Percentiles rank a stretch among this genome's conserved stretches.
Evolutionary conservation across 2,888 invertebrate species (phyloP).

Genomic region (Mythimna albipuncta): DNA sequence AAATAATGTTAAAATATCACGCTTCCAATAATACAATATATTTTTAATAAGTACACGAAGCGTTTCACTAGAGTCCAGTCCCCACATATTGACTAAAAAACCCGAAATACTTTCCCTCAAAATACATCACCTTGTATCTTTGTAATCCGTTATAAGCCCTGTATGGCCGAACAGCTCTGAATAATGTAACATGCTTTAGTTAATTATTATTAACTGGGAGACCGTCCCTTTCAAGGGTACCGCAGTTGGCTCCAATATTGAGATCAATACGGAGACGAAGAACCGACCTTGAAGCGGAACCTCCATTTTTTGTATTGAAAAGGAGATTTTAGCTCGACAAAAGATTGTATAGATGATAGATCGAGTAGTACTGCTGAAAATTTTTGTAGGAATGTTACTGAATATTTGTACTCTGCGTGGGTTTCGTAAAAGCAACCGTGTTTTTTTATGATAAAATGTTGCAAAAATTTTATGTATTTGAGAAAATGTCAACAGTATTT

Average conservation of each 20-base stretch:
- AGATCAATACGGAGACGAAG: conserved; percentile 67
- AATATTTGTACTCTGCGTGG: conserved; percentile 14
- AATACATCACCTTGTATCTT: conserved; percentile 23
- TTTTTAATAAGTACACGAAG: no score
- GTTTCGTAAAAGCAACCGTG: neutral
- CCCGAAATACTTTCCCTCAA: neutral
- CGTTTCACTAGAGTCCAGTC: no score
- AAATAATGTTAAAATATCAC: no score
- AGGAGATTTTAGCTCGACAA: conserved; percentile 34
- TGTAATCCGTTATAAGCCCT: conserved; percentile 28
- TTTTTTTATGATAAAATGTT: neutral
- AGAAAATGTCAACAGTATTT: no score
- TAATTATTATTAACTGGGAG: conserved; percentile 52
- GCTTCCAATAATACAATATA: no score
- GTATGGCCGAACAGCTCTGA: conserved; percentile 19
- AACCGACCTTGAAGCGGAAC: conserved; percentile 60
- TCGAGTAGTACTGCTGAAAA: conserved; percentile 9
- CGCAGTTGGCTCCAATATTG: neutral
- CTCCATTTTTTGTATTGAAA: conserved; percentile 21
- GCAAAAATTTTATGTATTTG: neutral
- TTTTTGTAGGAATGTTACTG: conserved; percentile 20
- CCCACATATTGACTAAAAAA: no score
- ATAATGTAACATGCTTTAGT: conserved; percentile 37
- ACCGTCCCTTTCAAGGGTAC: conserved; percentile 29
- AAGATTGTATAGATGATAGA: conserved; percentile 44